A percentile compares a stretch with the other conserved stretches of the same genome.
Conservation (phyloP, 2,797 vertebrate species). For the Tinamus major region DNA sequence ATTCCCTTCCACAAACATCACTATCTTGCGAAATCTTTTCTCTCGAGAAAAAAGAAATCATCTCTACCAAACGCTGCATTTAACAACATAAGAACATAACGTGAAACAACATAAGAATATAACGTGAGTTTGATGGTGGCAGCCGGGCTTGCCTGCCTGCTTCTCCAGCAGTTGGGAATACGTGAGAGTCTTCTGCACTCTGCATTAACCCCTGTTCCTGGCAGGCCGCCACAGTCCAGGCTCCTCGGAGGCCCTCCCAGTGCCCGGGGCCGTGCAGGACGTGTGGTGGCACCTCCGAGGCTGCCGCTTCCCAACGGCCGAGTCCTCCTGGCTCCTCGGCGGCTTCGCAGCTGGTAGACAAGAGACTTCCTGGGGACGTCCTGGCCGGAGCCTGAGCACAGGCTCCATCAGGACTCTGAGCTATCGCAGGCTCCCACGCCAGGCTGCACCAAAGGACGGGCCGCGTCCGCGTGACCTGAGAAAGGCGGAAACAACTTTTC, state of each 20-base stretch:
- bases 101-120: neutral
- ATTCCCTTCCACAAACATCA: neutral
- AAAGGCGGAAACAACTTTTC: neutral
- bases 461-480: neutral
- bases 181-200: neutral
- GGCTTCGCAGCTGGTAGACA: neutral
- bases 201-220: neutral
- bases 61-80: rapidly evolving
- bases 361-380: neutral
- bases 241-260: too few species aligned
- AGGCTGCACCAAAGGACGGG: neutral
- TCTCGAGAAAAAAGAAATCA: neutral
- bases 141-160: neutral
- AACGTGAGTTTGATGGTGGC: neutral
- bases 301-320: neutral
- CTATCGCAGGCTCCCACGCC: neutral
- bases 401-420: too few species aligned
- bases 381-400: too few species aligned
- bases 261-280: too few species aligned
- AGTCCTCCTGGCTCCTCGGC: neutral
- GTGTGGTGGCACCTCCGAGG: neutral
- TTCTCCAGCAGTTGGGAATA: constrained; percentile 10
- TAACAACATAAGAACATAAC: neutral
- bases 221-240: too few species aligned
- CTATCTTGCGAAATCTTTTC: neutral